Evolutionary conservation across 2,888 invertebrate genomes (phyloP), one percentile per base, ranked within the genome.

Genomic region (Morinoia aosen): DNA sequence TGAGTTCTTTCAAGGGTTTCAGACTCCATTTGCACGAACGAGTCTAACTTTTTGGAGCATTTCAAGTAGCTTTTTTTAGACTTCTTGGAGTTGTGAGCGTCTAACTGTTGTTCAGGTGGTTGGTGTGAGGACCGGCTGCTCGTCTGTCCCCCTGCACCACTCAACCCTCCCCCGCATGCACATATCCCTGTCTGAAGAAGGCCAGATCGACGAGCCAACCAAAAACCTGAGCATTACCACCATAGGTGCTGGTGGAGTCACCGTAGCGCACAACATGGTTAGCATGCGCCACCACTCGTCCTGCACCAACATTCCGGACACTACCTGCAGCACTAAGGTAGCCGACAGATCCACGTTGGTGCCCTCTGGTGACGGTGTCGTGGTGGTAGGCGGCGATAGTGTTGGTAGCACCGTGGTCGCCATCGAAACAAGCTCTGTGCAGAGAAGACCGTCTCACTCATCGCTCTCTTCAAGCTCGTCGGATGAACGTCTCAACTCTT

Each of bases 391-490:
- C 19, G 88, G 56, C 40, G 95, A 76, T 25, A 40, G 12, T 3
- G n/a, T 48, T 25, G 48, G 88, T 14, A 64, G 88, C 40, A 48
- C 64, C 48, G 76, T 64, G 14, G 88, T 76, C 48, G 64, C 76
- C 57, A 57, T 48, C 48, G 95, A 95, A 40, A 56, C 39, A 7
- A 88, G 76, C 40, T 88, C 57, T 7, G 58, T 95, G 0, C 93
- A 93, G 11, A 88, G 96, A 48, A 57, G 96, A 25, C 95, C 96
- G n/a, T 96, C 96, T 25, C 95, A 96, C 48, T 94, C 95, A 90
- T 96, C 96, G 95, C 95, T 96, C 12, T 96, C 96, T 33, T 96
- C 96, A 33, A 96, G 96, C 90, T 96, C 96, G 64, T 96, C 96
- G 19, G 96, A 96, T 58, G 96, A 96, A 94, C 95, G 95, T 39